Base-by-base conservation (phyloP, 2,797 vertebrate species). In the Vespertilio murinus region DNA sequence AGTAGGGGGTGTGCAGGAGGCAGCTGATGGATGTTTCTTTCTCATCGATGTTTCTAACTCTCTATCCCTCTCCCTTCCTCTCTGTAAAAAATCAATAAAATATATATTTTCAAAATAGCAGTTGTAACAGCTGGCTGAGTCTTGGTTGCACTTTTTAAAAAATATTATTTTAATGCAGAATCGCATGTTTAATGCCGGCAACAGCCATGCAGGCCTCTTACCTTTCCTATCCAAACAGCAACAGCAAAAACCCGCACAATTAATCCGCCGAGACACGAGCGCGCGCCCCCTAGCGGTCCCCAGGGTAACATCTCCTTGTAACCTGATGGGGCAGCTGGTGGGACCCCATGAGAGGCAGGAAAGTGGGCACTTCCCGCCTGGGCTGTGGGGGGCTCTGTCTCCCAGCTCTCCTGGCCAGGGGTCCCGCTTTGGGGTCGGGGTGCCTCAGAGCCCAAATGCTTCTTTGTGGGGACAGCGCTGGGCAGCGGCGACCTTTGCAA, bases 331-430 rank as follows among this genome's bases (percentile, higher is more conserved):
- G 35, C 23, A 4, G 2, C 6, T 0, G 20, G 40, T 35, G 22
- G 11, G 42, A 28, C 40, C 8, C 38, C 3, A 1, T 3, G 6
- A 12, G 16, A 4, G 25, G 52, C 12, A 9, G 35, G 52, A 16
- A 54, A 30, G 1, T 9, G 1, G 10, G 18, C 67, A 11, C 0
- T 8, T 85, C 35, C 49, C 13, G 2, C 28, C 56, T 14, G 17
- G n/a, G n/a, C n/a, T n/a, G n/a, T n/a, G n/a, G 3, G 35, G 13
- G 22, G 7, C 28, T 74, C 0, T 0, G 40, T 14, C 64, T 65
- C n/a, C 16, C 22, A 42, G 56, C 28, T 25, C 69, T 82, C 42
- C 18, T 13, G 33, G 56, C 4, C 7, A 12, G 23, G 49, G 12
- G 3, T 23, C 9, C 33, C 0, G 1, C 35, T 52, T 16, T 8